phyloP scores from a whole-genome alignment of 2,888 invertebrate genomes.

The Pyrocoelia pectoralis region DNA sequence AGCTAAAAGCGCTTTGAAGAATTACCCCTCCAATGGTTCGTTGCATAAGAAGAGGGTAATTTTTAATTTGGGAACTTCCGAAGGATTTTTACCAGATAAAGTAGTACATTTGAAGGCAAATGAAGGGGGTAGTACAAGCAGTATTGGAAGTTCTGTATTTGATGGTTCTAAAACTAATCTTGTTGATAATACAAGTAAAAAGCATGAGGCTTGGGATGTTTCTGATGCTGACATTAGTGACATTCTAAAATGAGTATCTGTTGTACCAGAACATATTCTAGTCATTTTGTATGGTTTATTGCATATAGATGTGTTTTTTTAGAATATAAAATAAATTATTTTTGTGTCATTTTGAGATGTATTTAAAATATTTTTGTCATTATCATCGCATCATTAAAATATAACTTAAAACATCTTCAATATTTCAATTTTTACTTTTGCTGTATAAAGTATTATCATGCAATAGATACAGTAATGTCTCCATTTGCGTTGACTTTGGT shows the following conservation, averaged over 20 bases:
- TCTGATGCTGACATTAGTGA: conserved; percentile 45
- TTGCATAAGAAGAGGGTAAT: conserved; percentile 46
- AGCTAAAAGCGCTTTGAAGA: conserved; percentile 37
- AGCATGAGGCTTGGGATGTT: conserved; percentile 19
- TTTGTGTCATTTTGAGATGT: too few relatives aligned
- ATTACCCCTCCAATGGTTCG: conserved; percentile 29
- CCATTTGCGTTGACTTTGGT: too few relatives aligned
- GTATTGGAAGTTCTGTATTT: conserved; percentile 41
- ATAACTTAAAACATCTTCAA: too few relatives aligned
- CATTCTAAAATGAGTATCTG: neutral
- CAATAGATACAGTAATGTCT: too few relatives aligned
- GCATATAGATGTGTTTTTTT: too few relatives aligned
- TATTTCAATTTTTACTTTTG: too few relatives aligned
- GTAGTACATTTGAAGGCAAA: conserved; percentile 5
- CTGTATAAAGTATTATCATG: too few relatives aligned
- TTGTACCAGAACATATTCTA: neutral
- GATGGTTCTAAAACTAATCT: conserved; percentile 29
- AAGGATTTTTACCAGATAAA: neutral
- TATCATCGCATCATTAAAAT: too few relatives aligned
- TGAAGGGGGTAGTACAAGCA: conserved; percentile 37
- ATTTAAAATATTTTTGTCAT: too few relatives aligned
- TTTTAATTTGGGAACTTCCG: conserved; percentile 42
- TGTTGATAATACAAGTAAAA: neutral
- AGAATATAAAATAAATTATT: too few relatives aligned
- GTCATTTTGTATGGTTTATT: too few relatives aligned